A percentile compares a stretch with the other conserved stretches of the same genome.
Conservation (phyloP, 2,888 invertebrate species). For the Amaurobius ferox region DNA sequence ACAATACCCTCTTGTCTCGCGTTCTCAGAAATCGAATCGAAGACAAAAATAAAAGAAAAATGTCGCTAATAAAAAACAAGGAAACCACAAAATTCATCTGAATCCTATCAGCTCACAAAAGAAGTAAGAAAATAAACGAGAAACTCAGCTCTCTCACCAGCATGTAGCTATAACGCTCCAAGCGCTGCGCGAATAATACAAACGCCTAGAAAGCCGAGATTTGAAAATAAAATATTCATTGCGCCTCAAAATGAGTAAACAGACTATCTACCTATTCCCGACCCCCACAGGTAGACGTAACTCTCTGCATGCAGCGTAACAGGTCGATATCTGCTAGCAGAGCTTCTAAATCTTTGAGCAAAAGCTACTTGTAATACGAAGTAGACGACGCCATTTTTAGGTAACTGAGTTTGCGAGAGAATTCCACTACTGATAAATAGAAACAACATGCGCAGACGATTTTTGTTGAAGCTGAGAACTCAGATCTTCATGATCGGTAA, state of each 20-base stretch:
- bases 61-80: not conserved
- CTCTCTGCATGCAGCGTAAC: slow-evolving; percentile 28
- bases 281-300: slow-evolving; percentile 60
- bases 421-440: not conserved
- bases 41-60: not conserved
- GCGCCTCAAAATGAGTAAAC: slow-evolving; percentile 69
- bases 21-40: not conserved
- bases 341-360: slow-evolving; percentile 21
- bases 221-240: slow-evolving; percentile 72
- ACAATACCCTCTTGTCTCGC: not conserved
- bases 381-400: slow-evolving; percentile 21
- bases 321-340: slow-evolving; percentile 53
- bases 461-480: no score
- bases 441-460: no score
- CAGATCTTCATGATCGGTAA: no score
- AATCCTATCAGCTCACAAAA: not conserved
- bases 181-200: slow-evolving; percentile 50
- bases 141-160: not conserved
- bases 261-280: slow-evolving; percentile 52
- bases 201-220: slow-evolving; percentile 61
- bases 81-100: not conserved
- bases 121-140: slow-evolving; percentile 23
- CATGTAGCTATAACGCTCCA: slow-evolving; percentile 22
- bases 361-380: slow-evolving; percentile 11
- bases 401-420: not conserved